phyloP scores from a whole-genome alignment of 2,797 vertebrate genomes.

The Acipenser ruthenus region DNA sequence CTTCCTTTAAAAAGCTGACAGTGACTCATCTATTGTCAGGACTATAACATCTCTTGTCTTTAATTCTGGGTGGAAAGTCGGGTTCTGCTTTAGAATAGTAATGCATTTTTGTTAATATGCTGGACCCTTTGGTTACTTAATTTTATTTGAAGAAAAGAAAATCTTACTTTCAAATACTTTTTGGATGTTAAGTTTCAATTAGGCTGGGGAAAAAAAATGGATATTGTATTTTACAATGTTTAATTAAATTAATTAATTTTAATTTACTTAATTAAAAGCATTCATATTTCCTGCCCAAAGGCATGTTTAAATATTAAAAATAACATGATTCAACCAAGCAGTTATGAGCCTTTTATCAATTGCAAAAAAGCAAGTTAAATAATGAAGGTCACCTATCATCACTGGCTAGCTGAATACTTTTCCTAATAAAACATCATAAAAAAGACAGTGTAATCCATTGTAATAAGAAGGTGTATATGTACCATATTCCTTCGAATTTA shows the following conservation, averaged over 20 bases:
- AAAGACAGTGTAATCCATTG: slow-evolving; percentile 9
- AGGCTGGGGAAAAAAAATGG: slow-evolving; percentile 11
- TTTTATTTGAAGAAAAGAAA: slow-evolving; percentile 15
- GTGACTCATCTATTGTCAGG: too few relatives aligned
- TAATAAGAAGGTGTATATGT: too few relatives aligned
- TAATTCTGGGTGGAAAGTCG: too few relatives aligned
- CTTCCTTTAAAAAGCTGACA: too few relatives aligned
- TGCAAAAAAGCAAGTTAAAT: slow-evolving; percentile 32
- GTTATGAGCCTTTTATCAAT: slow-evolving; percentile 44
- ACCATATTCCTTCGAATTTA: too few relatives aligned
- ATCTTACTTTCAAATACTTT: slow-evolving; percentile 8
- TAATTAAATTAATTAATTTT: too few relatives aligned
- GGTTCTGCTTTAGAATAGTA: neutral
- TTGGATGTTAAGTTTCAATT: slow-evolving; percentile 16
- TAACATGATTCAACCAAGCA: slow-evolving; percentile 34
- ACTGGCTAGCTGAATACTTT: slow-evolving; percentile 41
- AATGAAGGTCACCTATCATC: slow-evolving; percentile 47
- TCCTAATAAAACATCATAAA: slow-evolving; percentile 40
- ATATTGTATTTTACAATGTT: slow-evolving; percentile 20
- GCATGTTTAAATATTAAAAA: slow-evolving; percentile 48
- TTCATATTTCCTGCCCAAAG: slow-evolving; percentile 31
- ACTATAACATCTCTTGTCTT: too few relatives aligned
- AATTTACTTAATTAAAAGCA: slow-evolving; percentile 26
- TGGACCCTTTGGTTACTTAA: slow-evolving; percentile 6
- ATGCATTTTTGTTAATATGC: neutral